A percentile compares a stretch with the other conserved stretches of the same genome.
phyloP scores from a whole-genome alignment of 1,140 invertebrate genomes.

The Cataglyphis hispanica region DNA sequence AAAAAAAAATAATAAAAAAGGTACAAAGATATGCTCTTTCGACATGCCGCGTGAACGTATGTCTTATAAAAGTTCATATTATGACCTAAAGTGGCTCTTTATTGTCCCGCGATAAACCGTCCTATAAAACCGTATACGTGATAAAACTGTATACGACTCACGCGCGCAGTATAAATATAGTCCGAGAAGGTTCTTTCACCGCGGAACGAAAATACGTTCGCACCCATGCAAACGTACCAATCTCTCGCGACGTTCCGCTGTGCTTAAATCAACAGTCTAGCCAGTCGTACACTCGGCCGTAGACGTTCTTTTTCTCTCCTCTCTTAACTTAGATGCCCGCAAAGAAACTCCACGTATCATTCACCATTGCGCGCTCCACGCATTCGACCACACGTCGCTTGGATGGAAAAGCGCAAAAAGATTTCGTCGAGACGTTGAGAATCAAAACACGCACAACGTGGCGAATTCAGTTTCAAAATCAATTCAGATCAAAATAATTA shows the following conservation, averaged over 20 bases:
- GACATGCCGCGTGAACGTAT: background rate
- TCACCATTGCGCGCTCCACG: constrained; percentile 25
- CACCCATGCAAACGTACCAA: constrained; percentile 72
- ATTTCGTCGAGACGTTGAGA: background rate
- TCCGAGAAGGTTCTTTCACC: constrained; percentile 71
- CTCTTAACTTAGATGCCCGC: constrained; percentile 59
- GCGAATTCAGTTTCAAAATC: background rate
- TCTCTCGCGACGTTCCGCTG: constrained; percentile 70
- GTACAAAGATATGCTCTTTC: constrained; percentile 43
- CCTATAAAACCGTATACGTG: constrained; percentile 65
- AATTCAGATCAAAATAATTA: constrained; percentile 4
- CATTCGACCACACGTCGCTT: background rate
- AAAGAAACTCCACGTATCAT: constrained; percentile 62
- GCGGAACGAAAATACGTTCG: constrained; percentile 73
- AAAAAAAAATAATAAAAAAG: background rate
- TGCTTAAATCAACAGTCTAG: constrained; percentile 75
- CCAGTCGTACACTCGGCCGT: constrained; percentile 61
- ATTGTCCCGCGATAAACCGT: constrained; percentile 67
- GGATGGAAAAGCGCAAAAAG: constrained; percentile 60
- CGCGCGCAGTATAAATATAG: constrained; percentile 69
- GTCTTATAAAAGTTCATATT: constrained; percentile 38
- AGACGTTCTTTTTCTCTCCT: constrained; percentile 57
- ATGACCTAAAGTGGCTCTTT: constrained; percentile 68
- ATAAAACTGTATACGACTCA: constrained; percentile 70
- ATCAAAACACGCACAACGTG: constrained; percentile 17